phyloP scores from a whole-genome alignment of 1,140 invertebrate genomes.

The Paralvinella palmiformis region DNA sequence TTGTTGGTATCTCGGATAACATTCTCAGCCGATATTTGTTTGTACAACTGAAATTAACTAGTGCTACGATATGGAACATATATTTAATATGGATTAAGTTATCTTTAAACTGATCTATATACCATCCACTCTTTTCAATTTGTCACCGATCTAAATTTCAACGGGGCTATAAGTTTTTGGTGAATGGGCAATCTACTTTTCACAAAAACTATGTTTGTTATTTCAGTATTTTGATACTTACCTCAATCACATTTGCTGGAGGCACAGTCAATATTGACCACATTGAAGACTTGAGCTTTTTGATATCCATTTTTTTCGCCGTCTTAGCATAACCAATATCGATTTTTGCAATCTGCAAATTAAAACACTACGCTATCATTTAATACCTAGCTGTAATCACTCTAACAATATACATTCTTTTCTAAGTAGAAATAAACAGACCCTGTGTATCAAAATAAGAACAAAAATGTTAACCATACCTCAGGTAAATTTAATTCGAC shows the following conservation, averaged over 20 bases:
- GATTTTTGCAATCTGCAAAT: slow-evolving; percentile 58
- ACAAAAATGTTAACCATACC: no score
- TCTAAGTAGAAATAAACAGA: no score
- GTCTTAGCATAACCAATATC: slow-evolving; percentile 67
- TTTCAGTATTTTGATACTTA: not conserved
- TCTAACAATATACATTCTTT: no score
- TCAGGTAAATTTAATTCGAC: no score
- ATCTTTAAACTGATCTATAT: no score
- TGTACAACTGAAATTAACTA: no score
- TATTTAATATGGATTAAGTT: not conserved
- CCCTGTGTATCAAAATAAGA: no score
- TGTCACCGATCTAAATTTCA: not conserved
- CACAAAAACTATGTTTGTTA: not conserved
- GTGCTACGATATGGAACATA: not conserved
- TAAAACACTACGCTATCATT: not conserved
- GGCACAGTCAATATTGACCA: slow-evolving; percentile 56
- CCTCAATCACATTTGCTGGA: not conserved
- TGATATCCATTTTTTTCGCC: slow-evolving; percentile 76
- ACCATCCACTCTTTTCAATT: not conserved
- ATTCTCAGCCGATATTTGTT: no score
- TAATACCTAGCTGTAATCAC: no score
- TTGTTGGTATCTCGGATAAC: no score
- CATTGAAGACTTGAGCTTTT: slow-evolving; percentile 64
- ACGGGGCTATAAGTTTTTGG: not conserved
- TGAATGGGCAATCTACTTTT: not conserved